Base-by-base conservation (phyloP, 2,113 vertebrate species). In the Urocolius indicus region DNA sequence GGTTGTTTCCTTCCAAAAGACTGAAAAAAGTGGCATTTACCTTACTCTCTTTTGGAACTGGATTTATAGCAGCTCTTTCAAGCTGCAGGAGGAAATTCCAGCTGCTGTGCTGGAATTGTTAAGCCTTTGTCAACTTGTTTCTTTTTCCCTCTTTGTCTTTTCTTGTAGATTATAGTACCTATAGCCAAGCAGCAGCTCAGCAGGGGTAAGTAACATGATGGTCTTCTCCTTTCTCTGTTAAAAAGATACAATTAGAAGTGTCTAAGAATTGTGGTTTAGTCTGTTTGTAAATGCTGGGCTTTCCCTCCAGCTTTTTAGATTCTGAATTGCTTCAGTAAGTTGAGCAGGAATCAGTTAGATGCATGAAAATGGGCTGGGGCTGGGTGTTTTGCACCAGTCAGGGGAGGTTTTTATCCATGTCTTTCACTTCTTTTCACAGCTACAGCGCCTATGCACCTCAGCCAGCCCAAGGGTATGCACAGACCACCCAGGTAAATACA, bases 401-500 rank as follows among this genome's bases (percentile, higher is more conserved):
- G 30, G 24, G 52, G 11, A 27, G 23, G 27, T 27, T 48, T 48
- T 95, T 63, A 10, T 65, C 95, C 94, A 77, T 77, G 46, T 86
- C 24, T 75, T 61, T 72, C 69, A 57, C 80, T 97, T 97, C 87
- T 9, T 96, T 90, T 92, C 93, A 49, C 97, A 99, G 99, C 98
- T 99, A 99, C 97, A 98, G 99, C 71, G 98, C 99, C 13, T 99
- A 99, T 85, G 98, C 98, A 74, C 98, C 99, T 87, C 99, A 99
- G 97, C 99, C 99, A 58, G 98, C 99, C 61, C 99, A 99, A 97
- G 98, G 96, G 94, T 99, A 99, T 97, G 99, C 99, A 90, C 99
- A 99, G 97, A 98, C 98, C 87, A 98, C 99, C 88, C 99, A 99
- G 99, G 99, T 99, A 98, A 98, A 88, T 30, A 74, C 2, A 26